A percentile compares a stretch with the other conserved stretches of the same genome.
These are phyloP conservation scores for Macrocentrus cingulum DNA, from an alignment of 1,140 invertebrate species.

Conservation along the genomic window DNA sequence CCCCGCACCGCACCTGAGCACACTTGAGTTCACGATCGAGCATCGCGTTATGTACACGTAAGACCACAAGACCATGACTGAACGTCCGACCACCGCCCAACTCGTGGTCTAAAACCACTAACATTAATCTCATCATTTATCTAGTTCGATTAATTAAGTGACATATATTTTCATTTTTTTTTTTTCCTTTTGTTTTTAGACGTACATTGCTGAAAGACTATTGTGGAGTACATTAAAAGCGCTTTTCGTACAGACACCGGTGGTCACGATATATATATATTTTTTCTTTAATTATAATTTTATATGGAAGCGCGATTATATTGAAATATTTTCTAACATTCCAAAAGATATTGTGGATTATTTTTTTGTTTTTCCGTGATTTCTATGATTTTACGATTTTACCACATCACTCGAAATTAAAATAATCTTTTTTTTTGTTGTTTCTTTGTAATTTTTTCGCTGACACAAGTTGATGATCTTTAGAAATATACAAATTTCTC, in stretches of 20 bases:
- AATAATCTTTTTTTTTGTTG: background rate
- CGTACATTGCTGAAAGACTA: too few species aligned
- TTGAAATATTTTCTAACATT: background rate
- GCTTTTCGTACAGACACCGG: slow-evolving; percentile 3
- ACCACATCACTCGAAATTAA: too few species aligned
- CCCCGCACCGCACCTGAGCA: background rate
- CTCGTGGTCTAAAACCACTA: background rate
- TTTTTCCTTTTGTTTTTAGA: too few species aligned
- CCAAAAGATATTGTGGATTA: too few species aligned
- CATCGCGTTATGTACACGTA: too few species aligned
- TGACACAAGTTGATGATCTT: background rate
- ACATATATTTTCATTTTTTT: too few species aligned
- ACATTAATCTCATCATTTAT: background rate
- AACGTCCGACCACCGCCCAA: slow-evolving; percentile 15
- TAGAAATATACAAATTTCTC: slow-evolving; percentile 12
- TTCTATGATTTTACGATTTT: too few species aligned
- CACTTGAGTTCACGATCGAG: background rate
- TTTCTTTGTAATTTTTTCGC: too few species aligned
- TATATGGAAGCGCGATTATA: slow-evolving; percentile 23
- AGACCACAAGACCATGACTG: slow-evolving; percentile 17
- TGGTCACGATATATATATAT: slow-evolving; percentile 1
- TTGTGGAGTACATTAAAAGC: slow-evolving; percentile 9
- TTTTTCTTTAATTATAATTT: slow-evolving; percentile 6
- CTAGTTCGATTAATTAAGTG: background rate
- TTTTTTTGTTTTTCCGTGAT: too few species aligned